A percentile compares a stretch with the other conserved stretches of the same genome.
These are phyloP conservation scores for Eunapius fragilis DNA, from an alignment of 37 sponge, comb jelly and placozoan species.

Conservation along the genomic window DNA sequence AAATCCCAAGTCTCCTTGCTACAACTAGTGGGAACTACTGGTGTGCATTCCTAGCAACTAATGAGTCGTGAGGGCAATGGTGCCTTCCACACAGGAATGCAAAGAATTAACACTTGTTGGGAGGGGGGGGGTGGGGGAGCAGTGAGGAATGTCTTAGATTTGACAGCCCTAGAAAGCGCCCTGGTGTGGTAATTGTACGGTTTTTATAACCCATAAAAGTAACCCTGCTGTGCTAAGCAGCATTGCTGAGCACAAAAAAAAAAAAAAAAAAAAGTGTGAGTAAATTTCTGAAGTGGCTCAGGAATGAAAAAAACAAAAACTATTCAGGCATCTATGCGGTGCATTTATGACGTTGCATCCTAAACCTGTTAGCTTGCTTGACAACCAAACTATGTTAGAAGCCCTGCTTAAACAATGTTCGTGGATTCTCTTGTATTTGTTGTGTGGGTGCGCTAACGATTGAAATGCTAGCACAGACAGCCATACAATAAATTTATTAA, in stretches of 20 bases:
- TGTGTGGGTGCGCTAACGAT: not conserved
- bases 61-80: not conserved
- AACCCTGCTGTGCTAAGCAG: not conserved
- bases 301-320: not conserved
- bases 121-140: not conserved
- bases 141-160: not conserved
- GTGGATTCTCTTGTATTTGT: not conserved
- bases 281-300: not conserved
- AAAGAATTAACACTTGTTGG: not conserved
- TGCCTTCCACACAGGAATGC: not conserved
- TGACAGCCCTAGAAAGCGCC: not conserved
- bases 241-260: not conserved
- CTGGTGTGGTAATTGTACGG: not conserved
- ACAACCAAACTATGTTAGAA: constrained; percentile 3
- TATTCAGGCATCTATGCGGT: not conserved
- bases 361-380: not conserved
- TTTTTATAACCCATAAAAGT: not conserved
- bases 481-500: too few relatives aligned
- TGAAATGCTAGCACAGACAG: too few relatives aligned
- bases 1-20: not conserved
- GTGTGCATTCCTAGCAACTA: not conserved
- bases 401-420: not conserved
- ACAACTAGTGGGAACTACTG: not conserved
- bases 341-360: not conserved
- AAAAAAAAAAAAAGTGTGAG: not conserved